phyloP scores from a whole-genome alignment of 2,797 vertebrate genomes.

The Malurus splendens region DNA sequence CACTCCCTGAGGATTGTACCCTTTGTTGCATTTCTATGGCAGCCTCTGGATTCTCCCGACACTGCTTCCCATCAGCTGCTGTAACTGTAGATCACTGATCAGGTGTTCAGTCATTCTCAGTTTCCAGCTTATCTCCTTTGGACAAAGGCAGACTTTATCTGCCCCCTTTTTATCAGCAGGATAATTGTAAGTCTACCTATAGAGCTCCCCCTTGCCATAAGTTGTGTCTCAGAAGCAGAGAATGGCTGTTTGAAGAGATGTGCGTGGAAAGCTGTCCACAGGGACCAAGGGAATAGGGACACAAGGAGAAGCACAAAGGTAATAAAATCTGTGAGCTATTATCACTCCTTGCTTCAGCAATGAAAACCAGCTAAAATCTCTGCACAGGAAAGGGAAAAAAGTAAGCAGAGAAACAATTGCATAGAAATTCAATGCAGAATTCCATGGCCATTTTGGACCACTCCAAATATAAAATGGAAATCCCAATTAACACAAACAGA shows the following conservation, averaged over 20 bases:
- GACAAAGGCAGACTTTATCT: conserved; percentile 39
- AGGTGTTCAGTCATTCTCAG: neutral
- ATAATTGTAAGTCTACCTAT: conserved; percentile 27
- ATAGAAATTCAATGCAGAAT: neutral
- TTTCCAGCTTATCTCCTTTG: conserved; percentile 27
- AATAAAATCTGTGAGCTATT: conserved; percentile 12
- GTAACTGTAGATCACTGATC: conserved; percentile 36
- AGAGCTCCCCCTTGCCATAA: neutral
- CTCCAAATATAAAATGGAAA: neutral
- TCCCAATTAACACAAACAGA: neutral
- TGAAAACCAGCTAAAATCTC: neutral
- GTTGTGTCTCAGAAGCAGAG: neutral
- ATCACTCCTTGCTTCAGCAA: neutral
- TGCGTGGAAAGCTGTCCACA: neutral
- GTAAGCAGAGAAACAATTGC: neutral
- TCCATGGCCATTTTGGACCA: neutral
- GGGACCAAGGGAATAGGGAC: neutral
- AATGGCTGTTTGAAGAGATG: neutral
- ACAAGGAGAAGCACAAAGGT: neutral
- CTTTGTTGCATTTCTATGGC: conserved; percentile 37
- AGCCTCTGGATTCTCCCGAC: conserved; percentile 4
- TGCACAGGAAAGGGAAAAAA: neutral
- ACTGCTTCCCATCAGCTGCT: neutral
- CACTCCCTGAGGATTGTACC: conserved; percentile 6
- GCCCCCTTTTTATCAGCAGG: conserved; percentile 14